Evolutionary conservation across 2,888 invertebrate species (phyloP).

Genomic region (Diogma glabrata): DNA sequence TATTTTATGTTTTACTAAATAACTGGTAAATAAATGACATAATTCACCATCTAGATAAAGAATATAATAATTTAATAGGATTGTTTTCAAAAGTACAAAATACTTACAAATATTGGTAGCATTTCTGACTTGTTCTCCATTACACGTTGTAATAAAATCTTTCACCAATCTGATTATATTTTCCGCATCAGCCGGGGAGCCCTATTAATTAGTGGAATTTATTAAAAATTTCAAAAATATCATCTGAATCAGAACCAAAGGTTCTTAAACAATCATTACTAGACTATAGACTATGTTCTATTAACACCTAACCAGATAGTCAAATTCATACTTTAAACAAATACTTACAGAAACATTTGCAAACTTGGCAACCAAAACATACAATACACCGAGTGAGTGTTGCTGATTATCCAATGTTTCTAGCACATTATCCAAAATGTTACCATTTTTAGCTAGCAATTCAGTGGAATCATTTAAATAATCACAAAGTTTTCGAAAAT

Average conservation of each 20-base stretch:
- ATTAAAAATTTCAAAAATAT: no score
- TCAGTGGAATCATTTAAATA: conserved; percentile 69
- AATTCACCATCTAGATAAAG: conserved; percentile 80
- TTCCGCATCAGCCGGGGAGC: conserved; percentile 26
- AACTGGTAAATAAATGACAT: conserved; percentile 71
- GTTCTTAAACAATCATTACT: no score
- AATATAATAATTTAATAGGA: no score
- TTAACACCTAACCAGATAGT: not conserved
- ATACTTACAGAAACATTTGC: conserved; percentile 43
- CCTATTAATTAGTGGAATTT: conserved; percentile 20
- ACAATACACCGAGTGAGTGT: conserved; percentile 80
- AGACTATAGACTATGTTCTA: no score
- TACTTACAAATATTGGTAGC: conserved; percentile 70
- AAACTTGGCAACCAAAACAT: conserved; percentile 73
- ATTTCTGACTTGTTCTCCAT: conserved; percentile 80
- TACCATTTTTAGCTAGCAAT: conserved; percentile 65
- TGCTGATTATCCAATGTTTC: conserved; percentile 85
- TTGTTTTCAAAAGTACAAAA: not conserved
- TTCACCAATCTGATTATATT: conserved; percentile 58
- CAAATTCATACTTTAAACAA: not conserved
- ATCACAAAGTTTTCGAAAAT: conserved; percentile 62
- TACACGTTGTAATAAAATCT: conserved; percentile 77
- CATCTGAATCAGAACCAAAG: no score
- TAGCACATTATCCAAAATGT: conserved; percentile 77
- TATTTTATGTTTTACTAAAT: conserved; percentile 64